phyloP scores from a whole-genome alignment of 1,140 invertebrate species.

The Drosophila melanica region DNA sequence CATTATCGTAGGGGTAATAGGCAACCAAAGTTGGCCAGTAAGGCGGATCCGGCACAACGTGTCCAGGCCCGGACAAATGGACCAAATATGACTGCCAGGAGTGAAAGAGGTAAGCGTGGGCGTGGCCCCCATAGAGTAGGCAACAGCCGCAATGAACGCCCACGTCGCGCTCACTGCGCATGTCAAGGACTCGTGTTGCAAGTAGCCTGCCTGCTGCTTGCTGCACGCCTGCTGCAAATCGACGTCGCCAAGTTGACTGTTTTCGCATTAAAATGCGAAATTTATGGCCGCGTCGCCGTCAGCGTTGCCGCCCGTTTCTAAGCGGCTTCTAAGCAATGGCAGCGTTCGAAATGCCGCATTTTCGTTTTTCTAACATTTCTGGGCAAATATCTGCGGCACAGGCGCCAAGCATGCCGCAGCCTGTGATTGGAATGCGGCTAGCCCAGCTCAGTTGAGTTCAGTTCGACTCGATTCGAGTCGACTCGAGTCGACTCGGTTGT shows the following conservation, averaged over 20 bases:
- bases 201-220: not conserved
- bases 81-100: slow-evolving; percentile 15
- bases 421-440: slow-evolving; percentile 65
- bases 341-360: not conserved
- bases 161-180: slow-evolving; percentile 51
- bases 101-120: not conserved
- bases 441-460: not conserved
- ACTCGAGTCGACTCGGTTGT: not conserved
- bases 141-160: slow-evolving; percentile 1
- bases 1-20: slow-evolving; percentile 83
- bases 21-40: slow-evolving; percentile 77
- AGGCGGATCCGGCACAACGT: slow-evolving; percentile 53
- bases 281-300: slow-evolving; percentile 65
- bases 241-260: slow-evolving; percentile 83
- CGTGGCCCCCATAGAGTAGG: not conserved
- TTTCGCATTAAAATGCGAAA: slow-evolving; percentile 82
- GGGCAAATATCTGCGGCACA: slow-evolving; percentile 80
- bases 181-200: slow-evolving; percentile 28
- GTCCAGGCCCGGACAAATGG: slow-evolving; percentile 32
- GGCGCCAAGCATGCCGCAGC: slow-evolving; percentile 60
- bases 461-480: no score
- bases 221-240: slow-evolving; percentile 68
- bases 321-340: slow-evolving; percentile 58
- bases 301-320: slow-evolving; percentile 47
- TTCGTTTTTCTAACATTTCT: slow-evolving; percentile 81